Percentiles rank a stretch among this genome's conserved stretches.
Evolutionary conservation across 1,140 invertebrate species (phyloP).

Genomic region (Scylla paramamosain): DNA sequence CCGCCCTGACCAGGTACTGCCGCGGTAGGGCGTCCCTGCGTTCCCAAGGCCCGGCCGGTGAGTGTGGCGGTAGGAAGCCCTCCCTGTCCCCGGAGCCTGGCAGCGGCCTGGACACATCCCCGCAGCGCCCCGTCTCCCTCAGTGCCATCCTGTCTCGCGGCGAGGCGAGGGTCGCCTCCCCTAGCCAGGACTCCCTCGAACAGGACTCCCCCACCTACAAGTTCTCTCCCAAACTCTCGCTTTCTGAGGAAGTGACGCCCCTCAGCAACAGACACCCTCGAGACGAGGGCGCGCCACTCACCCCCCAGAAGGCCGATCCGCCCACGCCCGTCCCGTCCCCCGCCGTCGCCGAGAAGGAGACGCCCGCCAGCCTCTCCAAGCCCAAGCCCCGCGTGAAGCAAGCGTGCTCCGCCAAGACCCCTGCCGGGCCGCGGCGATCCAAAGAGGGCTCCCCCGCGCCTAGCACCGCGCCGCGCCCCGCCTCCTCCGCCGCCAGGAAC

Average conservation of each 20-base stretch:
- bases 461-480: background rate
- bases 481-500: slow-evolving; percentile 9
- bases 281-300: background rate
- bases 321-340: background rate
- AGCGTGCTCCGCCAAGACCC: background rate
- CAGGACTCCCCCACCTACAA: slow-evolving; percentile 34
- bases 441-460: background rate
- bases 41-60: background rate
- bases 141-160: slow-evolving; percentile 51
- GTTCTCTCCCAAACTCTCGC: slow-evolving; percentile 41
- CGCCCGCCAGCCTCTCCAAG: background rate
- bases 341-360: background rate
- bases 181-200: background rate
- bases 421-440: background rate
- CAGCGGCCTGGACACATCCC: background rate
- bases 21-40: slow-evolving; percentile 37
- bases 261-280: slow-evolving; percentile 44
- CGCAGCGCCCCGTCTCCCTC: slow-evolving; percentile 48
- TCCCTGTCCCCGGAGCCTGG: slow-evolving; percentile 46
- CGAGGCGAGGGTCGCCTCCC: background rate
- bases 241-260: slow-evolving; percentile 65
- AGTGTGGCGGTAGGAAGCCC: background rate
- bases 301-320: background rate
- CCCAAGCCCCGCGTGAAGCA: background rate
- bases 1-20: slow-evolving; percentile 4